Evolutionary conservation across 2,888 invertebrate species (phyloP).

Genomic region (Deilephila elpenor): DNA sequence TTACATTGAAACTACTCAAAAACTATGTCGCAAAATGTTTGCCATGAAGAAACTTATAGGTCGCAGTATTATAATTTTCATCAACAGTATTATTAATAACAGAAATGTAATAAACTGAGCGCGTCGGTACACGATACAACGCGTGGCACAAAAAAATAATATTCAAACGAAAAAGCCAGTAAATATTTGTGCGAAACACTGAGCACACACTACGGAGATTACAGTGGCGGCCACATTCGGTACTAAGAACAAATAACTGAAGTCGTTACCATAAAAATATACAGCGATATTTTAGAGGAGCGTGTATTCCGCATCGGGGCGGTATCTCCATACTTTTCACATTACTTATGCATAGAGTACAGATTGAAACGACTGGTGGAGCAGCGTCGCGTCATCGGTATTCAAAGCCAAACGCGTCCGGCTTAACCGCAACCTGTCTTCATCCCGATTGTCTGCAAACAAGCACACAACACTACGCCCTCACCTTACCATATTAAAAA

Average conservation of each 20-base stretch:
- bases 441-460: conserved; percentile 75
- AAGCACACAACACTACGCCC: conserved; percentile 55
- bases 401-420: conserved; percentile 72
- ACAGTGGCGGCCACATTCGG: conserved; percentile 43
- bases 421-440: conserved; percentile 72
- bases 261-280: conserved; percentile 78
- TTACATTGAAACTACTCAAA: too few species aligned
- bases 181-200: conserved; percentile 24
- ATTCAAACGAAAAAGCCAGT: conserved; percentile 5
- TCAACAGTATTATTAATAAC: neutral
- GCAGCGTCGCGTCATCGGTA: conserved; percentile 77
- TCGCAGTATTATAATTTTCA: neutral
- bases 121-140: neutral
- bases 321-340: conserved; percentile 81
- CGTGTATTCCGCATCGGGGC: conserved; percentile 70
- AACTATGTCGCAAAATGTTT: too few species aligned
- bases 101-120: neutral
- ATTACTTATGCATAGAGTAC: conserved; percentile 84
- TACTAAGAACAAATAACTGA: conserved; percentile 71
- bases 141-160: conserved; percentile 17
- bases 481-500: conserved; percentile 25
- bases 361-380: conserved; percentile 81
- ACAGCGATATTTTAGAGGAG: conserved; percentile 76
- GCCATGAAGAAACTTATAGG: too few species aligned
- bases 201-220: conserved; percentile 26